phyloP scores from a whole-genome alignment of 2,113 vertebrate genomes.

The Notothenia coriiceps region DNA sequence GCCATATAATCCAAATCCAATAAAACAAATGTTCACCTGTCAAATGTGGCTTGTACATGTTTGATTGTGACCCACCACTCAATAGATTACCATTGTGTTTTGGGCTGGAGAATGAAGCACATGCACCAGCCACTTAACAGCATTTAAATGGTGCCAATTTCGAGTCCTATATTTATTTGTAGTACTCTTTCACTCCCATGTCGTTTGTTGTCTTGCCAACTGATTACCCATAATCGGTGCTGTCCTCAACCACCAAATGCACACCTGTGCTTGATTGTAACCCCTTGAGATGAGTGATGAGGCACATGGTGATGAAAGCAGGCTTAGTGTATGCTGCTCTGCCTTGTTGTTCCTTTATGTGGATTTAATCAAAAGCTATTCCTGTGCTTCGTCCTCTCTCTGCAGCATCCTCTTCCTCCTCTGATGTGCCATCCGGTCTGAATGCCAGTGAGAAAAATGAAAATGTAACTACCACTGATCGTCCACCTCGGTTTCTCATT shows the following conservation, averaged over 20 bases:
- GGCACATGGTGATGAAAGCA: conserved; percentile 35
- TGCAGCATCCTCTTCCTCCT: conserved; percentile 65
- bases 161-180: neutral
- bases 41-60: no score
- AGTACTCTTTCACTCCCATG: neutral
- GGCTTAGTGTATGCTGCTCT: neutral
- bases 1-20: neutral
- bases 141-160: no score
- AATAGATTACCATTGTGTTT: no score
- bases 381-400: conserved; percentile 21
- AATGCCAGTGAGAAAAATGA: conserved; percentile 51
- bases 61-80: no score
- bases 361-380: conserved; percentile 41
- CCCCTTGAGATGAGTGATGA: conserved; percentile 10
- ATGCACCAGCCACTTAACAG: no score
- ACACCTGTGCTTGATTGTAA: conserved; percentile 16
- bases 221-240: neutral
- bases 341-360: conserved; percentile 15
- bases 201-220: conserved; percentile 9
- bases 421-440: conserved; percentile 24
- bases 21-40: no score
- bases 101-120: no score
- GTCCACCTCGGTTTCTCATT: conserved; percentile 78
- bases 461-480: conserved; percentile 16
- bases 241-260: neutral